These are phyloP conservation scores for Upupa epops DNA, from an alignment of 2,113 vertebrate species.

Conservation along the genomic window DNA sequence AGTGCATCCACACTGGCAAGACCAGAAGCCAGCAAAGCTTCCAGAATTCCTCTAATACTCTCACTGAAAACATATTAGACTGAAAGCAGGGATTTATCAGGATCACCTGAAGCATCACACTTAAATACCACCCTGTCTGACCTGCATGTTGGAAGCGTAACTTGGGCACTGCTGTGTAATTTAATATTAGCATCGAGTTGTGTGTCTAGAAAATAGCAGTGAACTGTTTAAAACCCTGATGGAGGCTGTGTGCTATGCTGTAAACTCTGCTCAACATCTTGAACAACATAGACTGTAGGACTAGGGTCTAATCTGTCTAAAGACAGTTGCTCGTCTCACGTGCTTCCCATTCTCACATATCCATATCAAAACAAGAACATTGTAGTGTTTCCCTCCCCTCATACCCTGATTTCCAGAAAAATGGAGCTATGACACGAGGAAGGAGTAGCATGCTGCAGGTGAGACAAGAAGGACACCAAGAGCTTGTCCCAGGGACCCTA, in stretches of 20 bases:
- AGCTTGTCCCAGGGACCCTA: neutral
- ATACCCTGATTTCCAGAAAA: neutral
- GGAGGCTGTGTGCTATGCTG: neutral
- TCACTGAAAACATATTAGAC: neutral
- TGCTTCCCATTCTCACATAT: neutral
- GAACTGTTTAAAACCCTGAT: neutral
- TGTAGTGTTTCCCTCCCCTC: neutral
- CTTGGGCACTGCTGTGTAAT: neutral
- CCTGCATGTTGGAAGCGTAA: neutral
- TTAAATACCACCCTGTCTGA: neutral
- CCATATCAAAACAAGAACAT: neutral
- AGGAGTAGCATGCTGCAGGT: neutral
- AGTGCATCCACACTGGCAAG: fast-evolving
- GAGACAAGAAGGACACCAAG: neutral
- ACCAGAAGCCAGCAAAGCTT: neutral
- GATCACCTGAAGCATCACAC: neutral
- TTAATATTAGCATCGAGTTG: neutral
- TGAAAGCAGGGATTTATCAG: neutral
- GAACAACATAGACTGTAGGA: neutral
- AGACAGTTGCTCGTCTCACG: neutral
- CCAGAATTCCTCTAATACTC: neutral
- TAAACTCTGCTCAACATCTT: neutral
- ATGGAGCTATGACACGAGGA: neutral
- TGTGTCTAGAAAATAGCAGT: neutral
- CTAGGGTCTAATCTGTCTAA: neutral